These are phyloP conservation scores for Microchirus variegatus DNA, from an alignment of 2,797 vertebrate species.

Conservation along the genomic window DNA sequence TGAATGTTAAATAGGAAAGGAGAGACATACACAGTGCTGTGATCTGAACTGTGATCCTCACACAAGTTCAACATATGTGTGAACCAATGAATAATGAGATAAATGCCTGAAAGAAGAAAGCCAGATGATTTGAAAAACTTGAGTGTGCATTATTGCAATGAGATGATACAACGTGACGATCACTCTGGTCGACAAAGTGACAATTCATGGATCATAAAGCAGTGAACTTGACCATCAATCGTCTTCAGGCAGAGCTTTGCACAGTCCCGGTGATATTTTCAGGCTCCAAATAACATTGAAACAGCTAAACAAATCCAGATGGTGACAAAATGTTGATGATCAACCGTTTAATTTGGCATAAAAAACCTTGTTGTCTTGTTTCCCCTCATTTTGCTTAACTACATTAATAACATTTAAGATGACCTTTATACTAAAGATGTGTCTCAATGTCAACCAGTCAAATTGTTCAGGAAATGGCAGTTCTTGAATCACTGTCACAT, in stretches of 20 bases:
- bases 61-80: no score
- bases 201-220: no score
- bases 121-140: neutral
- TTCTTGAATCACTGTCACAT: conserved; percentile 16
- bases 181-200: no score
- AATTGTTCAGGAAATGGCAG: conserved; percentile 21
- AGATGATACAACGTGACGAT: neutral
- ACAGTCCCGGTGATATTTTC: conserved; percentile 16
- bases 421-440: conserved; percentile 22
- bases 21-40: no score
- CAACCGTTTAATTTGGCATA: conserved; percentile 53
- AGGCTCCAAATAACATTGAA: conserved; percentile 19
- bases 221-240: neutral
- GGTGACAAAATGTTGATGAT: conserved; percentile 44
- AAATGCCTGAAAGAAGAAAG: neutral
- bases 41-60: no score
- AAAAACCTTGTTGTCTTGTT: no score
- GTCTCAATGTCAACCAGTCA: conserved; percentile 26
- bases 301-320: conserved; percentile 29
- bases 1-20: no score
- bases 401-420: conserved; percentile 33
- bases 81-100: no score
- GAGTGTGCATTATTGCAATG: neutral
- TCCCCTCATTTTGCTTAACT: conserved; percentile 26
- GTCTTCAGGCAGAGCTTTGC: conserved; percentile 9